Evolutionary conservation across 2,888 invertebrate species (phyloP), one percentile per base, ranked within the genome.

Genomic region (Cheilosia pagana): DNA sequence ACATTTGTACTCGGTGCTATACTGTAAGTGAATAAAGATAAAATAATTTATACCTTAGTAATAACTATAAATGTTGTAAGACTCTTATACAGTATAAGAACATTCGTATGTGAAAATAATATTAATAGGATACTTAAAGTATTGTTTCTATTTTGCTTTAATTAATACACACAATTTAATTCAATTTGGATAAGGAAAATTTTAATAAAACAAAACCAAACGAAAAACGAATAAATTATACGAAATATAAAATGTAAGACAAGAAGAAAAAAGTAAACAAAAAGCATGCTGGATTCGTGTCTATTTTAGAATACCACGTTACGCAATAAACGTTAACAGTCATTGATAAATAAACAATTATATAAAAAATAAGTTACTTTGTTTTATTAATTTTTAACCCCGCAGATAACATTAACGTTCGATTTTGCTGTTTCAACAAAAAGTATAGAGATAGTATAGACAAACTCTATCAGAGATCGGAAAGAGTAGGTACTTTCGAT

Each of bases 1-100:
- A 89, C 89, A 89, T 90, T 90, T 90, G 89, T 91, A 90, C 90
- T 90, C 89, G 90, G 90, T 91, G 91, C 91, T 91, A 90, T 91
- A 91, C 89, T 89, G 90, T 91, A 90, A 85, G 79, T 78, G 70
- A 81, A 81, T 74, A 77, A 77, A 55, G 60, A 75, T 63, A 78
- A 85, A 75, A 85, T 86, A 74, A 85, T 85, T 85, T 85, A 85
- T 85, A 85, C 85, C 70, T 81, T 81, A 85, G 85, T 81, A 85
- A 57, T 85, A 81, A 79, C 72, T 65, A 82, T 67, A 76, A 78
- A 71, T 76, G 85, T 85, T 85, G 85, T 85, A 85, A 81, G 81
- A 85, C 85, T 81, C 71, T 81, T 75, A 85, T 76, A 81, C 81
- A 85, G 75, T 71, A 71, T 81, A 76, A 79, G 70, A 67, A 76